phyloP scores from a whole-genome alignment of 2,797 vertebrate genomes.

The Xenopus petersii region DNA sequence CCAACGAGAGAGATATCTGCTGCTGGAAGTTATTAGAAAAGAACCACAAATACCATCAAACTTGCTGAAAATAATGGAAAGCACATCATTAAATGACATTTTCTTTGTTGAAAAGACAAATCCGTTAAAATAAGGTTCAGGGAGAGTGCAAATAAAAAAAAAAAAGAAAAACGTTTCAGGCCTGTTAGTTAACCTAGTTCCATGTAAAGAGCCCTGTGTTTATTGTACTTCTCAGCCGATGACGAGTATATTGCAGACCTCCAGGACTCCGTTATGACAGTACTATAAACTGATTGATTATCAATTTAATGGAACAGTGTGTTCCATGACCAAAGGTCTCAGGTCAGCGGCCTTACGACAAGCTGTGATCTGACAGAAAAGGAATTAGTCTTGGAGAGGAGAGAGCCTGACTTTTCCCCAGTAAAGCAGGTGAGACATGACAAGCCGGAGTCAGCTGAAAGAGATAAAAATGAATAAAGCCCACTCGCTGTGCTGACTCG shows the following conservation, averaged over 20 bases:
- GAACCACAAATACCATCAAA: no score
- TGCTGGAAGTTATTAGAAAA: no score
- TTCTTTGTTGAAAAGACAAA: no score
- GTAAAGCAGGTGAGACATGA: background rate
- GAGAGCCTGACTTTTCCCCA: background rate
- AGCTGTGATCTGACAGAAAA: slow-evolving; percentile 12
- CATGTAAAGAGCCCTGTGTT: background rate
- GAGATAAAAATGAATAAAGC: no score
- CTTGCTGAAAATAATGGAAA: no score
- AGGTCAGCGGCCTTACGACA: slow-evolving; percentile 17
- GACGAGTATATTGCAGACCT: slow-evolving; percentile 19
- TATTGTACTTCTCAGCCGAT: slow-evolving; percentile 23
- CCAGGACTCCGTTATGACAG: background rate
- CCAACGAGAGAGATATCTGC: no score
- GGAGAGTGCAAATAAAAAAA: no score
- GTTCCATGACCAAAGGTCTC: slow-evolving; percentile 16
- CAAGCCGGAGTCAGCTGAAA: no score
- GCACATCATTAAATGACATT: no score
- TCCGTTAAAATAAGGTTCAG: no score
- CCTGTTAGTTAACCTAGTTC: background rate
- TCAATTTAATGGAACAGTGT: slow-evolving; percentile 22
- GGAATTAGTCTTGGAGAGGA: background rate
- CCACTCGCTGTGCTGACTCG: no score
- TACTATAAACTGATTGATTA: slow-evolving; percentile 14
- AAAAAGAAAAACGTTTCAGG: no score